Base-by-base conservation (phyloP, 2,797 vertebrate genomes). In the Pseudocheirus occidentalis region DNA sequence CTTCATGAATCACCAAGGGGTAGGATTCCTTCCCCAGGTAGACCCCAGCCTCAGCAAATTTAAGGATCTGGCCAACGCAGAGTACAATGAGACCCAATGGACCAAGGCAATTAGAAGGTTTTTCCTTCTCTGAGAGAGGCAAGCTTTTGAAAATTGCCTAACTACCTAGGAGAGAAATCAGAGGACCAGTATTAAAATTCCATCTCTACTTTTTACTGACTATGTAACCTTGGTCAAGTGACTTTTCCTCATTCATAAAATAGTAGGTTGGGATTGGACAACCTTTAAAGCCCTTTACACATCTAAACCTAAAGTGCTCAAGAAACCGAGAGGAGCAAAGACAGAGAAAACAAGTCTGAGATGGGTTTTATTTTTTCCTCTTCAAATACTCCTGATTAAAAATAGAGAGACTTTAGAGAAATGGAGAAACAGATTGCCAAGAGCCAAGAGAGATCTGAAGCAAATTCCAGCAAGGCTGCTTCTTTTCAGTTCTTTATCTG, bases 401-500 rank as follows among this genome's bases (percentile, higher is more conserved):
- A 97, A 96, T 94, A 96, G 95, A 97, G 96, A 40, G 73, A 87
- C 73, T 46, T 46, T 46, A 87, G 73, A 87, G 73, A 87, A 46
- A 87, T 50, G 5, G 28, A 95, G 97, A 4, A 27, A 55, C 54
- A 29, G 56, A 58, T 92, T 95, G 95, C 92, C 95, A 96, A 96
- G 87, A 94, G 94, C 95, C 6, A 52, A 94, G 52, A 81, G 0
- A 95, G 95, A 97, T 98, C 97, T 98, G 97, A 97, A 91, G 92
- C 73, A 5, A 0, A 90, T 93, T 94, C 62, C 95, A 96, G 97
- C 96, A 97, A 96, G 94, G 53, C 46, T 91, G 95, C 55, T 53
- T 96, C 98, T 98, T 98, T 98, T 94, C 96, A 97, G 97, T 97
- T 97, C 93, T 97, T 98, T 97, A 96, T 93, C 96, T 92, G 92